Base-by-base conservation (phyloP, 1,140 invertebrate species). In the Odontomachus brunneus region DNA sequence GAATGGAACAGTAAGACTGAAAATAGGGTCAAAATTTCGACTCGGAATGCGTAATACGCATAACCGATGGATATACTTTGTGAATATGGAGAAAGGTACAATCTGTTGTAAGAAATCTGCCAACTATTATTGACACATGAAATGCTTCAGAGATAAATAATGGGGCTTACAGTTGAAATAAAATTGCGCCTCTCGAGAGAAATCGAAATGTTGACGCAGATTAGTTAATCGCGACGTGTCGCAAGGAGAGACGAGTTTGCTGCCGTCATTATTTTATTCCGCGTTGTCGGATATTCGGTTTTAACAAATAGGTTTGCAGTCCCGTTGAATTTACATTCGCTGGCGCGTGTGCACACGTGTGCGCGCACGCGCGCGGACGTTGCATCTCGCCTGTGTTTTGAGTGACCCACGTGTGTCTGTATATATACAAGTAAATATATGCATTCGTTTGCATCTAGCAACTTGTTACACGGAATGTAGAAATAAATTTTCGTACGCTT, bases 401-500 rank as follows among this genome's bases (percentile, higher is more conserved):
- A 78, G n/a, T 44, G n/a, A 12, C 5, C 3, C 11, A 5, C 11
- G 1, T 55, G 5, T 14, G 12, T 19, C 44, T 29, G n/a, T 78
- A 33, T n/a, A 5, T 15, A 2, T 55, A 3, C 9, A 17, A 14
- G 57, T 29, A 26, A 69, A 7, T 14, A 17, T 26, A 69, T 29
- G n/a, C 69, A 26, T 69, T 67, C 38, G 1, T 17, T 22, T 67
- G 51, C 22, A 67, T 59, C 59, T 26, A 57, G 65, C 14, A 29
- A 80, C 33, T 59, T 80, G 33, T 80, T 59, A 80, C 51, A 71
- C 29, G 19, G 65, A 80, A 69, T 71, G 75, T 69, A 69, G 75
- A 71, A 57, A 80, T 80, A 80, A 80, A 80, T 80, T 69, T 69
- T 80, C 75, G 53, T 51, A 69, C 65, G 65, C 65, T 59, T 80